phyloP scores from a whole-genome alignment of 2,888 invertebrate species.

The Leptinotarsa haldemani region DNA sequence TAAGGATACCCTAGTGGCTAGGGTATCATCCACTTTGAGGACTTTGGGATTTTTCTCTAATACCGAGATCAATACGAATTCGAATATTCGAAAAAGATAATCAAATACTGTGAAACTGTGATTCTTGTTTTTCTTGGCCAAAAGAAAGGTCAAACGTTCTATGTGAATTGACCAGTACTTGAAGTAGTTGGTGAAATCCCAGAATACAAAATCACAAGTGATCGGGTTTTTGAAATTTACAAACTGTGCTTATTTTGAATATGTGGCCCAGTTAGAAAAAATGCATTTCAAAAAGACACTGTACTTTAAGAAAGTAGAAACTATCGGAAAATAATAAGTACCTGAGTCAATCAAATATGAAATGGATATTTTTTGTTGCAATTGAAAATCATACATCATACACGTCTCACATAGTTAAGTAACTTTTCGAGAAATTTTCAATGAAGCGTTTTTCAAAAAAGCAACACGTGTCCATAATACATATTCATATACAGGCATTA shows the following conservation, averaged over 20 bases:
- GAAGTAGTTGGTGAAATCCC: conserved; percentile 5
- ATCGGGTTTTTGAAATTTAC: not conserved
- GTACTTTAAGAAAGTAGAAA: not conserved
- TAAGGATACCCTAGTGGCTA: conserved; percentile 79
- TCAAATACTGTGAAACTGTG: conserved; percentile 21
- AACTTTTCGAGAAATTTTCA: too few relatives aligned
- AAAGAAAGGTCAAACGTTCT: conserved; percentile 14
- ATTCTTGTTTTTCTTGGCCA: conserved; percentile 24
- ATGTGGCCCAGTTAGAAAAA: not conserved
- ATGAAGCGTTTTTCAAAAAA: too few relatives aligned
- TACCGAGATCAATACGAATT: conserved; percentile 34
- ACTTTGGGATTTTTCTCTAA: conserved; percentile 76
- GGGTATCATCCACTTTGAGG: conserved; percentile 77
- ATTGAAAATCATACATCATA: too few relatives aligned
- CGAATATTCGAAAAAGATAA: conserved; percentile 47
- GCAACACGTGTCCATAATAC: too few relatives aligned
- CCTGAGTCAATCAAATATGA: too few relatives aligned
- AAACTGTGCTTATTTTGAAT: not conserved
- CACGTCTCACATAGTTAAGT: too few relatives aligned
- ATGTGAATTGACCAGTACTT: not conserved
- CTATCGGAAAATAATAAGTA: too few relatives aligned
- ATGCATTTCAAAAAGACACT: not conserved
- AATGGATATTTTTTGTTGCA: too few relatives aligned
- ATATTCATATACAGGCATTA: too few relatives aligned
- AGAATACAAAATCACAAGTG: not conserved